These are phyloP conservation scores for Caligus rogercresseyi DNA, from an alignment of 1,140 invertebrate species.

Conservation along the genomic window DNA sequence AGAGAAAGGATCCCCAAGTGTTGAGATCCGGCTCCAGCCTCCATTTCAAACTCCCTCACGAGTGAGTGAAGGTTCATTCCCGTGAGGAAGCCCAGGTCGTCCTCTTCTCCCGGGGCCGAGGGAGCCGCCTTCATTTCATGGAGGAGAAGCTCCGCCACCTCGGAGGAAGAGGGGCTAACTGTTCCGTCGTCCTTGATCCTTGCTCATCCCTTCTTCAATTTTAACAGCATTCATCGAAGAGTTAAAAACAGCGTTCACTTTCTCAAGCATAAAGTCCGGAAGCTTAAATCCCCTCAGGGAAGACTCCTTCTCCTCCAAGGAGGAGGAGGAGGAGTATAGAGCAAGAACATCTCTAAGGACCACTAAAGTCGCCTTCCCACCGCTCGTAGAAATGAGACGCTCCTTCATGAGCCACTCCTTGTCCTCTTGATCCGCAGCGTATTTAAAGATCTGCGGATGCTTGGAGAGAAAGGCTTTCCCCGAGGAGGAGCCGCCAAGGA, in stretches of 20 bases:
- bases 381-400: constrained; percentile 51
- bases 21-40: constrained; percentile 6
- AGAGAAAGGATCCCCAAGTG: constrained; percentile 16
- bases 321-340: too few species aligned
- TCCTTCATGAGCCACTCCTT: constrained; percentile 60
- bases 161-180: neutral
- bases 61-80: constrained; percentile 15
- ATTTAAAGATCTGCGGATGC: constrained; percentile 55
- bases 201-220: neutral
- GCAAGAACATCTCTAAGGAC: constrained; percentile 60
- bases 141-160: neutral
- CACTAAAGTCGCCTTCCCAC: constrained; percentile 58
- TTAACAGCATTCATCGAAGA: neutral
- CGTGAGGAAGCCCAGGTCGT: constrained; percentile 12
- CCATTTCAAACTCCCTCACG: constrained; percentile 17
- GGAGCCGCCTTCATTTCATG: neutral
- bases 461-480: neutral
- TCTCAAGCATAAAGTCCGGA: constrained; percentile 48
- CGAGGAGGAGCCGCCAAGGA: neutral
- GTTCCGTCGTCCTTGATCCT: neutral
- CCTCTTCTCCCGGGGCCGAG: neutral
- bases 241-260: constrained; percentile 33
- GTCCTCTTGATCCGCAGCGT: constrained; percentile 58
- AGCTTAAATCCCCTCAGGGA: constrained; percentile 51
- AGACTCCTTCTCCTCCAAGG: too few species aligned